Evolutionary conservation across 1,140 invertebrate genomes (phyloP).

Genomic region (Aradophagus sp.): DNA sequence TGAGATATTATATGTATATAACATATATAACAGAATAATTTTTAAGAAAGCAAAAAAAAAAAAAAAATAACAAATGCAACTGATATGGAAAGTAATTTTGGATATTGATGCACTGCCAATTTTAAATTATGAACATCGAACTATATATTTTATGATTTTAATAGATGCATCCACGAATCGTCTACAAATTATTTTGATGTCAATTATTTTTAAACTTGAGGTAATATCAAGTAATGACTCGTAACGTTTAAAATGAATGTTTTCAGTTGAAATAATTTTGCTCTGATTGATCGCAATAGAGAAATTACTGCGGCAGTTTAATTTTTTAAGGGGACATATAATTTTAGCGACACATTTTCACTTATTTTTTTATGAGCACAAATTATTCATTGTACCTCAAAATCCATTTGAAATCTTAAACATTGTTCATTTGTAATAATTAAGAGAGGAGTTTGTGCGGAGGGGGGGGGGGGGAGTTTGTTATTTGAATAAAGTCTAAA

Average conservation of each 20-base stretch:
- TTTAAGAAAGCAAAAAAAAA: too few relatives aligned
- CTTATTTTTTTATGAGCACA: too few relatives aligned
- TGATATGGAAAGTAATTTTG: too few relatives aligned
- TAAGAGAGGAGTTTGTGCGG: not conserved
- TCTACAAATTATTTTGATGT: conserved; percentile 40
- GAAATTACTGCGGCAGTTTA: not conserved
- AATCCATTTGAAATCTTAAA: too few relatives aligned
- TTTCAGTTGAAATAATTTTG: conserved; percentile 6
- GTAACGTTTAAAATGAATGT: conserved; percentile 3
- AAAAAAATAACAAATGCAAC: too few relatives aligned
- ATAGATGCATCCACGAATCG: conserved; percentile 28
- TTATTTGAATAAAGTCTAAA: too few relatives aligned
- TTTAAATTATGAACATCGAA: conserved; percentile 49
- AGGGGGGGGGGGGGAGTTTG: too few relatives aligned
- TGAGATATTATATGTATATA: too few relatives aligned
- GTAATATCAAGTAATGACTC: conserved; percentile 9
- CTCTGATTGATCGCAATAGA: conserved; percentile 3
- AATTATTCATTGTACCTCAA: too few relatives aligned
- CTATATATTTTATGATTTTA: conserved; percentile 44
- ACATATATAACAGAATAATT: too few relatives aligned
- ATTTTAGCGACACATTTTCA: too few relatives aligned
- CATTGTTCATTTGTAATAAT: not conserved
- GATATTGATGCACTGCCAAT: conserved; percentile 52
- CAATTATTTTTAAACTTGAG: conserved; percentile 44
- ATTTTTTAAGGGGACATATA: too few relatives aligned